Percentiles rank a stretch among this genome's conserved stretches.
These are phyloP conservation scores for Ochotona curzoniae DNA, from an alignment of 2,113 vertebrate genomes.

Conservation along the genomic window DNA sequence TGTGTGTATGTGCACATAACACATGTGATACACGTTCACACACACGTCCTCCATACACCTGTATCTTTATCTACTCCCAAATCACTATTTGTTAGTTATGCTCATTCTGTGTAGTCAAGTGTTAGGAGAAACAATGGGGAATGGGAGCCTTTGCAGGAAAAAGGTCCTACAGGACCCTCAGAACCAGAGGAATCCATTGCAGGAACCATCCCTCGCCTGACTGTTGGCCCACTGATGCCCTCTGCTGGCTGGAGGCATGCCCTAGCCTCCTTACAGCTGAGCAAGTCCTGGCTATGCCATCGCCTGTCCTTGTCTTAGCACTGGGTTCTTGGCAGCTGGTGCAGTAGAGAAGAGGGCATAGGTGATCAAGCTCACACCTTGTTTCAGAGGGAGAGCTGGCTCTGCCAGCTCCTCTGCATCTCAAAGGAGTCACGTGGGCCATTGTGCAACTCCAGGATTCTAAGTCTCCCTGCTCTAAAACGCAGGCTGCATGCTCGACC, in stretches of 20 bases:
- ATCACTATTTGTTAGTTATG: background rate
- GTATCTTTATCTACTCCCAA: background rate
- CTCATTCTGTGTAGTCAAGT: background rate
- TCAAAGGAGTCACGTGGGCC: background rate
- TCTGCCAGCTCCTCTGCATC: background rate
- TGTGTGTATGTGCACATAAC: too few species aligned
- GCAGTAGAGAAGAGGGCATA: background rate
- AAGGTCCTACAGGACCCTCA: too few species aligned
- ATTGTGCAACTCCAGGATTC: background rate
- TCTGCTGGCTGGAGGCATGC: background rate
- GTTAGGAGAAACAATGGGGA: background rate
- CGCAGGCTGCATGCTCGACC: rapidly evolving
- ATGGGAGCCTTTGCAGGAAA: too few species aligned
- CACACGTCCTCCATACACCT: too few species aligned
- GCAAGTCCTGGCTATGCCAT: background rate
- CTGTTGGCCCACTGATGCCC: rapidly evolving
- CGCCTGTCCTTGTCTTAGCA: too few species aligned
- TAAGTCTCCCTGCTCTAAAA: background rate
- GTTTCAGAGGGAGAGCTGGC: background rate
- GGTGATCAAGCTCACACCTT: background rate
- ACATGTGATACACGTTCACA: too few species aligned
- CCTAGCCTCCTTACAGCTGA: rapidly evolving
- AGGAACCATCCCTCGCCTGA: background rate
- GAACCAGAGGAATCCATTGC: too few species aligned
- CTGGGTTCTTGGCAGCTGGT: background rate